Evolutionary conservation across 2,797 vertebrate genomes (phyloP), one percentile per base, ranked within the genome.

Genomic region (Melanotaenia pygmaea): DNA sequence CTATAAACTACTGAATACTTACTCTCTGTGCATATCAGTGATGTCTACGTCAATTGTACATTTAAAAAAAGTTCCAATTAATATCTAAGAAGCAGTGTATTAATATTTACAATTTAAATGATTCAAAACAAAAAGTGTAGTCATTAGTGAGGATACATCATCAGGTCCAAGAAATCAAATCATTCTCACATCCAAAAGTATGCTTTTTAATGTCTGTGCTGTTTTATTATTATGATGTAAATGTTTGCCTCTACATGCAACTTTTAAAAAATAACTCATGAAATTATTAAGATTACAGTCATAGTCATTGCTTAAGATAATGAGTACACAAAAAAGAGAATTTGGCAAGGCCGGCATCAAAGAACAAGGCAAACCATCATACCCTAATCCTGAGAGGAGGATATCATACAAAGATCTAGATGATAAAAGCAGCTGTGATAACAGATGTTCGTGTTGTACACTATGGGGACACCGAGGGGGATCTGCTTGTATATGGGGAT

Each of bases 401-500:
- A 70, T 79, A 85, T 82, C 77, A 80, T 76, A 82, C 79, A 83
- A 79, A 81, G 63, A 83, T 84, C 47, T 34, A 43, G 66, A 91
- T 88, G 85, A 89, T 74, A 11, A 88, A 90, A 83, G 72, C 90
- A 91, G 88, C 90, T 91, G 91, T 87, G 83, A 74, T 78, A 83
- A 88, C 93, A 93, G 93, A 92, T 93, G 92, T 90, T 88, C 77
- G 69, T 78, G 56, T 56, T 60, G 63, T 72, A 57, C 74, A 81
- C 67, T 81, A 67, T 64, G 60, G 59, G 28, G 40, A 77, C 70
- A 84, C 77, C 84, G 73, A 64, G 72, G 84, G 84, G 86, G 73
- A 80, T 79, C 67, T 68, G 70, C 72, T 74, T 77, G 74, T 83
- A 74, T 74, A 67, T 77, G 72, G 77, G 59, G 76, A 77, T 90